A percentile compares a stretch with the other conserved stretches of the same genome.
Evolutionary conservation across 2,113 vertebrate genomes (phyloP).

Genomic region (Holacanthus passer): DNA sequence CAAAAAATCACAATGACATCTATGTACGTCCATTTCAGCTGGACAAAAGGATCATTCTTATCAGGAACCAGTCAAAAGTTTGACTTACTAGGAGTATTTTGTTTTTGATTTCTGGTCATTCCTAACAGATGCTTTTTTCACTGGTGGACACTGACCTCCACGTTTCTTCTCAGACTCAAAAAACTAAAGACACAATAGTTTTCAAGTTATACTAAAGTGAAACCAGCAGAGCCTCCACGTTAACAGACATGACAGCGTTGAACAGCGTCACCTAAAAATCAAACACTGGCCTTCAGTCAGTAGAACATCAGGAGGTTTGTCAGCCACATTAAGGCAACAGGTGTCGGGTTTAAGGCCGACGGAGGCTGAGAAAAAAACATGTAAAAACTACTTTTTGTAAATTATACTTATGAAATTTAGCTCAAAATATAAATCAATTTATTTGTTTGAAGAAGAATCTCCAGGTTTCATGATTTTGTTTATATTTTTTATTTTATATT

Average conservation of each 20-base stretch:
- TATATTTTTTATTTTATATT: background rate
- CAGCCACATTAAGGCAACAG: constrained; percentile 62
- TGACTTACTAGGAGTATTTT: background rate
- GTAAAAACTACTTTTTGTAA: background rate
- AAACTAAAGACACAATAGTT: background rate
- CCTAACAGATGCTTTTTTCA: background rate
- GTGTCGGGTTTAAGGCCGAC: constrained; percentile 56
- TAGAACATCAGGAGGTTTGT: background rate
- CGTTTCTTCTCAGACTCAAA: background rate
- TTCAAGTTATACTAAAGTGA: background rate
- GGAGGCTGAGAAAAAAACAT: background rate
- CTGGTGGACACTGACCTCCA: background rate
- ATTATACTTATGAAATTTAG: background rate
- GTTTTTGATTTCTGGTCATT: background rate
- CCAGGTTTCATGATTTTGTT: background rate
- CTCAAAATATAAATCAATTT: background rate
- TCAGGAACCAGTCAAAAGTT: background rate
- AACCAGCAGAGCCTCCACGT: background rate
- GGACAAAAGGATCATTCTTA: background rate
- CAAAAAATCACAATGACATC: constrained; percentile 1
- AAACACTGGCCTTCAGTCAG: constrained; percentile 11
- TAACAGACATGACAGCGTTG: too few species aligned
- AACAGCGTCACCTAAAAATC: background rate
- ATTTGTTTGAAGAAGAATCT: background rate
- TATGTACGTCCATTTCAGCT: background rate